A percentile compares a stretch with the other conserved stretches of the same genome.
Evolutionary conservation across 2,888 invertebrate species (phyloP).

Genomic region (Caenorhabditis sp.): DNA sequence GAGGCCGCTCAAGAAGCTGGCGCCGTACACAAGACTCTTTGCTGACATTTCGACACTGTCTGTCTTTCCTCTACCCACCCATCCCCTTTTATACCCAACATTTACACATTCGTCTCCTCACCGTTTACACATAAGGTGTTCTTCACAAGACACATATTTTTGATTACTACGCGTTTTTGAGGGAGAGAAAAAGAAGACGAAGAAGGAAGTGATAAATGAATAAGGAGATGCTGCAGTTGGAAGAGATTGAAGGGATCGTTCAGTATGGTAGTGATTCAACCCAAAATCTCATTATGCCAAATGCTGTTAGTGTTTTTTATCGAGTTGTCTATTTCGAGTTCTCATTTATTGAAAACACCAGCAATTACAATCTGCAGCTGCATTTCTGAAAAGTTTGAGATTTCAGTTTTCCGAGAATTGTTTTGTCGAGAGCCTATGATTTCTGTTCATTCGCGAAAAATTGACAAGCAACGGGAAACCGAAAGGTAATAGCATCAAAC

Average conservation of each 20-base stretch:
- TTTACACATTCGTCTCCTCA: constrained; percentile 12
- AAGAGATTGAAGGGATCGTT: background rate
- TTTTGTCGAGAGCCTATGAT: too few relatives aligned
- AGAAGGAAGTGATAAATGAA: constrained; percentile 2
- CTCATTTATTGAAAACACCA: too few relatives aligned
- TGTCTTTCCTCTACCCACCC: background rate
- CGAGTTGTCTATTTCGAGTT: too few relatives aligned
- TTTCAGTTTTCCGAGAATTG: too few relatives aligned
- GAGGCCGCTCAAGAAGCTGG: constrained; percentile 48
- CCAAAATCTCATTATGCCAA: too few relatives aligned
- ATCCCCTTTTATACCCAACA: constrained; percentile 29
- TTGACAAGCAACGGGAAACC: too few relatives aligned
- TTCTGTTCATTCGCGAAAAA: too few relatives aligned
- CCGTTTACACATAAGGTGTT: background rate
- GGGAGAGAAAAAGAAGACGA: background rate
- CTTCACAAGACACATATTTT: constrained; percentile 11
- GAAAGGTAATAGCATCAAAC: background rate
- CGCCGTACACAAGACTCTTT: constrained; percentile 51
- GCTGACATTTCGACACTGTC: constrained; percentile 42
- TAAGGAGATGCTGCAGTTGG: background rate
- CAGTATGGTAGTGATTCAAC: too few relatives aligned
- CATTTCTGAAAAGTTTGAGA: too few relatives aligned
- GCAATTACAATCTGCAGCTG: too few relatives aligned
- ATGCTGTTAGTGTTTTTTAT: too few relatives aligned
- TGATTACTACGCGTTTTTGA: constrained; percentile 3